Percentiles rank a stretch among this genome's conserved stretches.
phyloP scores from a whole-genome alignment of 2,113 vertebrate genomes.

The Eurypyga helias region DNA sequence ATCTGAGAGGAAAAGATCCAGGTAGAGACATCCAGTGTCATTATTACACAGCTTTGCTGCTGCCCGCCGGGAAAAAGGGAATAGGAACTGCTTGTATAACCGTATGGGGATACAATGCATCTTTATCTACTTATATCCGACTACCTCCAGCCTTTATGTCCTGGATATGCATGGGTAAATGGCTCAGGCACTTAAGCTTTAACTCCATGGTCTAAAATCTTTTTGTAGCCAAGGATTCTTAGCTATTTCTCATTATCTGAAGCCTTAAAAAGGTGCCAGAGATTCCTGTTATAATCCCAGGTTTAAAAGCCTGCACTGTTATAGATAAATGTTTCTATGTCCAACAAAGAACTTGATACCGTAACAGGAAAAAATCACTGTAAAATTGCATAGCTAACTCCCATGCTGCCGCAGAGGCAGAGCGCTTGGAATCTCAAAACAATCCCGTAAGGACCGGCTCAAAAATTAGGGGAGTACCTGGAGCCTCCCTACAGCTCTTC shows the following conservation, averaged over 20 bases:
- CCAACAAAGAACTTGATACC: neutral
- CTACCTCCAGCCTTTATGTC: neutral
- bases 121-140: rapidly evolving
- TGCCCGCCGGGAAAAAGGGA: neutral
- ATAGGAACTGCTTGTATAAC: neutral
- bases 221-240: neutral
- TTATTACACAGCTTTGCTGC: neutral
- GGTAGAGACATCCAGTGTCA: neutral
- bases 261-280: neutral
- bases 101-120: rapidly evolving
- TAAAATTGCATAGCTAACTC: neutral
- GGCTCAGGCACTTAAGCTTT: neutral
- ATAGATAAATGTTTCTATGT: neutral
- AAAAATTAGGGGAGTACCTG: rapidly evolving
- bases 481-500: neutral
- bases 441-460: neutral
- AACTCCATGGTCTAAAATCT: neutral
- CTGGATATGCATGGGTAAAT: rapidly evolving
- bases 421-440: neutral
- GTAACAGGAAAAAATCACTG: neutral
- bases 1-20: neutral
- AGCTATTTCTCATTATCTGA: neutral
- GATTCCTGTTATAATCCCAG: neutral
- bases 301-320: neutral
- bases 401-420: neutral